Conservation (phyloP, 2,113 vertebrate species). For the Zosterops hypoxanthus region DNA sequence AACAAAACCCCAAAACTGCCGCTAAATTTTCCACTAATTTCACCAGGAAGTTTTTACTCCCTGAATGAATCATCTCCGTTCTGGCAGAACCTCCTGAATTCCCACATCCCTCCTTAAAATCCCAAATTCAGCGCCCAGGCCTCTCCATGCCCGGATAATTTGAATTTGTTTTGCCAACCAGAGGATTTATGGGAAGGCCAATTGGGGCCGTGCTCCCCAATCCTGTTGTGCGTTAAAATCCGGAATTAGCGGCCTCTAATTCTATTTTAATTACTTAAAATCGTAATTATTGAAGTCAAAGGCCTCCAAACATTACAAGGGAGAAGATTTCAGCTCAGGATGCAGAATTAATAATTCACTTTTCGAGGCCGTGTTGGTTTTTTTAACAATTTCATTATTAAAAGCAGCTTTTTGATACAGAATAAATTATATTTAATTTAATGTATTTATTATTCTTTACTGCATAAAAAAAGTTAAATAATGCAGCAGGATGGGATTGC, state of each 20-base stretch:
- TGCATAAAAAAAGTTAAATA: constrained; percentile 10
- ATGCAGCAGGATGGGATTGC: background rate
- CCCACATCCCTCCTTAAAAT: background rate
- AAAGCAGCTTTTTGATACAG: constrained; percentile 53
- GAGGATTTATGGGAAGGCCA: background rate
- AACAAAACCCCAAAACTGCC: too few species aligned
- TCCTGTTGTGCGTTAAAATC: background rate
- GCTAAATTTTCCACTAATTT: too few species aligned
- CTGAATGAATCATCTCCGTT: too few species aligned
- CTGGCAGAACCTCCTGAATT: background rate
- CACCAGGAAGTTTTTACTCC: too few species aligned
- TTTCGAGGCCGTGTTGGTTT: background rate
- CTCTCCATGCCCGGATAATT: background rate
- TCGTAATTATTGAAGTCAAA: background rate
- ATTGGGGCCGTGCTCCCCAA: background rate
- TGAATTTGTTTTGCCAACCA: background rate
- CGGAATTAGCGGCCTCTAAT: background rate
- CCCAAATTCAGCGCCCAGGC: background rate
- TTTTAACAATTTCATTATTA: constrained; percentile 15
- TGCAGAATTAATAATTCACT: background rate
- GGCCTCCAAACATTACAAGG: background rate
- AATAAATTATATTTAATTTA: constrained; percentile 14
- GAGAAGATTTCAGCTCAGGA: background rate
- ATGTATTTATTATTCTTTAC: background rate
- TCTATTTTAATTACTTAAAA: background rate